phyloP scores from a whole-genome alignment of 2,797 vertebrate genomes.

The Bryconaethiops microstoma region DNA sequence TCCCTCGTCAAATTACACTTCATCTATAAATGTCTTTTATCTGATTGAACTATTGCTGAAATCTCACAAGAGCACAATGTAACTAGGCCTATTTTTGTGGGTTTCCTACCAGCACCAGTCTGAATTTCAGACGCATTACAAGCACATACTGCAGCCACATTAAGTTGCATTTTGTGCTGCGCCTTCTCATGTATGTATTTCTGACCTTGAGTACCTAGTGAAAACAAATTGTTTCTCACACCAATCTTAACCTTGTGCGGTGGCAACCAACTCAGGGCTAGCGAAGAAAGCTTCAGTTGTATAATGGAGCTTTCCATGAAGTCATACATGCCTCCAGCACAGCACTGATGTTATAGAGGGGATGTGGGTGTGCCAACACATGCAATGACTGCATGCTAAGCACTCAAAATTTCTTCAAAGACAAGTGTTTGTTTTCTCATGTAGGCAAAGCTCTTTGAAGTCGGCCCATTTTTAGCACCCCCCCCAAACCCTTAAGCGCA shows the following conservation, averaged over 20 bases:
- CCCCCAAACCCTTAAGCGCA: not conserved
- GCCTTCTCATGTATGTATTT: not conserved
- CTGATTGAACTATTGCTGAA: too few relatives aligned
- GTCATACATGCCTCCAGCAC: conserved; percentile 6
- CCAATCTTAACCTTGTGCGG: not conserved
- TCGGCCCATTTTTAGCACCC: conserved; percentile 1
- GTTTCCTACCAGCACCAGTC: too few relatives aligned
- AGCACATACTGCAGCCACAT: not conserved
- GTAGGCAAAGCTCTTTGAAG: conserved; percentile 31
- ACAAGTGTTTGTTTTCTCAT: conserved; percentile 41
- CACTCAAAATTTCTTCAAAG: conserved; percentile 6
- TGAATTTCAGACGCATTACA: not conserved
- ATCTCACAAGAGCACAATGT: too few relatives aligned
- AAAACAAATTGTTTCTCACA: not conserved
- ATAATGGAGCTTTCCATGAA: conserved; percentile 42
- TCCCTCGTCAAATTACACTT: too few relatives aligned
- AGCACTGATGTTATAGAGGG: conserved; percentile 2
- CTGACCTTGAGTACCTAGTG: not conserved
- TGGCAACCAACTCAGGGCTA: not conserved
- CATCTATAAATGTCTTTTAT: too few relatives aligned
- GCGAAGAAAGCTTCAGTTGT: conserved; percentile 15
- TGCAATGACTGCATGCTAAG: conserved; percentile 2
- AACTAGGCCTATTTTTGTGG: too few relatives aligned
- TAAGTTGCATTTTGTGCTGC: not conserved
- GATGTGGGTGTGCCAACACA: not conserved